Evolutionary conservation across 1,140 invertebrate genomes (phyloP), one percentile per base, ranked within the genome.

Genomic region (Episyrphus balteatus): DNA sequence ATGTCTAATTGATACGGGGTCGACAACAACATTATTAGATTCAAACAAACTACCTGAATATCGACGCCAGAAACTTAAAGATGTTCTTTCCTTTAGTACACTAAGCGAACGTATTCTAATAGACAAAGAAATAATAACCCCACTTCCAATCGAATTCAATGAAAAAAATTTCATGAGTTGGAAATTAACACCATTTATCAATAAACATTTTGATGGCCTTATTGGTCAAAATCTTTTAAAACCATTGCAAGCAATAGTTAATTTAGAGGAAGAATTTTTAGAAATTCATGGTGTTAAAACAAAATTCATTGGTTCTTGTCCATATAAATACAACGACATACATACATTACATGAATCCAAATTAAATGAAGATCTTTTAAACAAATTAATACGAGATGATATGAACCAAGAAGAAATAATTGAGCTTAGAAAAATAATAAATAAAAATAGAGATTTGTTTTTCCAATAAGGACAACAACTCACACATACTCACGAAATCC

Each of bases 221-320:
- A 19, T 48, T 30, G 42, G 47, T 3, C 42, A 48, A 48, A 48
- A 48, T 40, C 30, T 48, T 17, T 21, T 48, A 17, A 48, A 38
- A 17, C 47, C 47, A 15, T 19, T 47, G 15, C 15, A 36, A 36
- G 12, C 32, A 8, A 42, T 42, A 8, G n/a, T 48, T 12, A 15
- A 48, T 26, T 37, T 48, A 36, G 18, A 30, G 14, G 37, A 32
- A 6, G 40, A 48, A 13, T 32, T 8, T 13, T n/a, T 48, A 10
- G 36, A 21, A 44, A 44, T 48, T 10, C 36, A 38, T 44, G 19
- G 32, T 15, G n/a, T 3, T 30, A 44, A 14, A 14, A 46, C 31
- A 38, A 15, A 40, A 18, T 48, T 48, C 38, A 5, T 43, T 7
- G 37, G 43, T 37, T 2, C 2, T 17, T 44, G 33, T 40, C 47